Evolutionary conservation across 2,888 invertebrate genomes (phyloP).

Genomic region (Eupelmus urozonus): DNA sequence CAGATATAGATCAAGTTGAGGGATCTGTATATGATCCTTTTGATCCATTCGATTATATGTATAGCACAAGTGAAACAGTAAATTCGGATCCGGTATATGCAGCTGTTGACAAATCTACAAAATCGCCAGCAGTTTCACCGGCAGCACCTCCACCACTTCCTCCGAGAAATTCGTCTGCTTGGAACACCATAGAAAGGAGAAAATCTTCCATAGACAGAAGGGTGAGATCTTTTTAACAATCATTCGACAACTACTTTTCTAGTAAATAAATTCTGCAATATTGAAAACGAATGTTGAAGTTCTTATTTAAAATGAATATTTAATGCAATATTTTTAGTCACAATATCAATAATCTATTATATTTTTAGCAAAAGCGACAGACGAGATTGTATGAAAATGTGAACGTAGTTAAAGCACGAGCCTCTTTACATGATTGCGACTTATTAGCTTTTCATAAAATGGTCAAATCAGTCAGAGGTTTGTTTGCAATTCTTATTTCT

Average conservation of each 20-base stretch:
- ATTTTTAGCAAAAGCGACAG: slow-evolving; percentile 78
- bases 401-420: slow-evolving; percentile 81
- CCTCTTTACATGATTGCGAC: slow-evolving; percentile 86
- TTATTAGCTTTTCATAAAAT: slow-evolving; percentile 89
- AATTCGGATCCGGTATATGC: slow-evolving; percentile 84
- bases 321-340: not conserved
- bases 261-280: not conserved
- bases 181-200: slow-evolving; percentile 79
- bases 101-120: slow-evolving; percentile 81
- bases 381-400: slow-evolving; percentile 86
- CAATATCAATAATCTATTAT: slow-evolving; percentile 48
- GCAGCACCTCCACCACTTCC: slow-evolving; percentile 82
- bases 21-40: slow-evolving; percentile 86
- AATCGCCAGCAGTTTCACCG: slow-evolving; percentile 78
- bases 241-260: too few relatives aligned
- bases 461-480: slow-evolving; percentile 88
- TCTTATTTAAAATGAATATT: not conserved
- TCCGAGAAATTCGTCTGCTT: slow-evolving; percentile 79
- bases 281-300: not conserved
- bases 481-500: slow-evolving; percentile 70
- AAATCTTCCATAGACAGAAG: slow-evolving; percentile 75
- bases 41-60: slow-evolving; percentile 88
- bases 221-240: slow-evolving; percentile 67
- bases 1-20: slow-evolving; percentile 79
- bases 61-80: slow-evolving; percentile 82